A percentile compares a stretch with the other conserved stretches of the same genome.
phyloP scores from a whole-genome alignment of 2,113 vertebrate species.

The Peucedramus taeniatus region DNA sequence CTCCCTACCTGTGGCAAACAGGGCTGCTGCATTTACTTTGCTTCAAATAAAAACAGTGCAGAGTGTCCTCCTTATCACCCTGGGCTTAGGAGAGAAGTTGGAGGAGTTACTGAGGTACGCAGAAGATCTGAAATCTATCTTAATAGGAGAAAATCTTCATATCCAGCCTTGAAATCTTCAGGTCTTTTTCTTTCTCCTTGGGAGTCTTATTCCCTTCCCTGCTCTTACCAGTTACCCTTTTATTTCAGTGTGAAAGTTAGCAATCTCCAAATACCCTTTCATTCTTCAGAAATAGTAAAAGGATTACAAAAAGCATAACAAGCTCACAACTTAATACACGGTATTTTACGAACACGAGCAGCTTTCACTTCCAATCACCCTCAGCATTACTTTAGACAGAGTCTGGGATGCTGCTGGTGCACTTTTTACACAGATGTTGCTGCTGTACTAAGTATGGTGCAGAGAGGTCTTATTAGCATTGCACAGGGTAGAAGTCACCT shows the following conservation, averaged over 20 bases:
- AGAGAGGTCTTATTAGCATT: background rate
- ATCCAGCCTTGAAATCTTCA: background rate
- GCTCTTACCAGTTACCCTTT: background rate
- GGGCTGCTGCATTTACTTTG: background rate
- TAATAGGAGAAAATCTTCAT: background rate
- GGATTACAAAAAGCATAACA: background rate
- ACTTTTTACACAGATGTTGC: background rate
- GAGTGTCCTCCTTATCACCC: background rate
- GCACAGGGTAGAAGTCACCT: background rate
- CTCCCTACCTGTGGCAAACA: background rate
- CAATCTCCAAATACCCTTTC: background rate
- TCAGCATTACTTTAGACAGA: background rate
- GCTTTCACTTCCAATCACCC: background rate
- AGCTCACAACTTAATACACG: background rate
- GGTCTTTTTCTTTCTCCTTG: background rate
- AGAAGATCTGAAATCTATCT: background rate
- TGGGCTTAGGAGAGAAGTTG: background rate
- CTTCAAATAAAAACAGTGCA: background rate
- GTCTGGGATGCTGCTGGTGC: background rate
- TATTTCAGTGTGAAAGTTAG: background rate
- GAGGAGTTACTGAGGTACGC: background rate
- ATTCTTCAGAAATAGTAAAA: background rate
- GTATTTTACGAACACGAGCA: background rate
- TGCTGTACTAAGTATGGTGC: background rate
- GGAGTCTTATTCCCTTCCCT: background rate